Evolutionary conservation across 2,113 vertebrate genomes (phyloP), one percentile per base, ranked within the genome.

Genomic region (Scatophagus argus): DNA sequence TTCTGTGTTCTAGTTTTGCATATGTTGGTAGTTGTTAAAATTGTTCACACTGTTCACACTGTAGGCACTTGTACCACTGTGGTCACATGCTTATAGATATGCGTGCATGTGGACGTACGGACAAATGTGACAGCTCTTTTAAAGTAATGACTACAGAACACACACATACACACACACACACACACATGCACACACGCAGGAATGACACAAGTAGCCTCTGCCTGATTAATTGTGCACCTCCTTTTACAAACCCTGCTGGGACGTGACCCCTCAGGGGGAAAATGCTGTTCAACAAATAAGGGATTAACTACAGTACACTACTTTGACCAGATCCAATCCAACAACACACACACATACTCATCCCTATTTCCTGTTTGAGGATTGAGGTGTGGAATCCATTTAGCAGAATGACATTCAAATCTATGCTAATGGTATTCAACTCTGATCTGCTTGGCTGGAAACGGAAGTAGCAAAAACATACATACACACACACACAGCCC

Each of bases 381-480:
- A 64, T 38, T 34, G 71, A 81, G 81, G 79, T 81, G 72, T 81
- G 55, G 73, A 85, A 83, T 77, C 69, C 43, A 75, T 86, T 90
- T 74, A 67, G 41, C 65, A 21, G 63, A 87, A 74, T 58, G 6
- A 58, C 69, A 90, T 89, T 87, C 44, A 89, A 87, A 89, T 87
- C 60, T 70, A 92, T 87, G 84, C 81, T 85, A 82, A 92, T 87
- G 58, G 61, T 49, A 82, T 87, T 62, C 54, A 76, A 71, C 64
- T 76, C 27, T 49, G 72, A 83, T 82, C 71, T 1, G 41, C 70
- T 68, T 13, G 44, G 59, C 58, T 85, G 47, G 29, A 79, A 74
- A 49, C 13, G 34, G 55, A 85, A 80, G 82, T 49, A 34, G 11
- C 58, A 52, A 17, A 46, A n/a, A n/a, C n/a, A n/a, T n/a, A 77